Evolutionary conservation across 2,797 vertebrate genomes (phyloP), one percentile per base, ranked within the genome.

Genomic region (Dryobates pubescens): DNA sequence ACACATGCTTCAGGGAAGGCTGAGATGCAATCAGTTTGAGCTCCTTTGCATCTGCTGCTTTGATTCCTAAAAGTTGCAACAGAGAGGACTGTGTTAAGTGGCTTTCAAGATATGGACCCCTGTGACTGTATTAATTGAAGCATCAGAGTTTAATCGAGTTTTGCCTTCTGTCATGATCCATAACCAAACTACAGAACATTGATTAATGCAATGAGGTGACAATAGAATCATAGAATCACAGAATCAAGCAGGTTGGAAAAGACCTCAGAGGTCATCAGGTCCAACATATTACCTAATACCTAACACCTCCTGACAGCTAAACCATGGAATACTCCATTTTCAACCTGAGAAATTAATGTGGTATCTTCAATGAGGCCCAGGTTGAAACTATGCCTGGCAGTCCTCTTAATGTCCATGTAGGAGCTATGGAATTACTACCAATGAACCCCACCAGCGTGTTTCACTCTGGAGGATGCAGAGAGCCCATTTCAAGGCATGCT

Each of bases 11-110:
- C 59, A 97, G 92, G 74, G 98, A 96, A 22, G 99, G 99, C 3
- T 98, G 86, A 69, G 99, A 99, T 43, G 99, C 99, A 92, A 99
- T 98, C 51, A 98, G 96, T 95, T 98, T 98, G 96, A 99, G 97
- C 94, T 99, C 98, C 68, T 98, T 98, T 63, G 98, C 98, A 87
- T 99, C 98, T 36, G 99, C 98, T 93, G 98, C 98, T 95, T 98
- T 98, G 94, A 99, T 97, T 70, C 99, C 99, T 99, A 89, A 45
- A 95, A 94, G 47, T 61, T 69, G 34, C 32, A 88, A 94, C 27
- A 84, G 74, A 90, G 47, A 82, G 57, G 30, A 83, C 14, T 29
- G 10, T 64, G 51, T 73, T 76, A 81, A 89, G 53, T 17, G 47
- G 15, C 6, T 20, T 24, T 27, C 16, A 88, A 93, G 90, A 83